A percentile compares a stretch with the other conserved stretches of the same genome.
These are phyloP conservation scores for Melanophora roralis DNA, from an alignment of 2,888 invertebrate genomes.

Conservation along the genomic window DNA sequence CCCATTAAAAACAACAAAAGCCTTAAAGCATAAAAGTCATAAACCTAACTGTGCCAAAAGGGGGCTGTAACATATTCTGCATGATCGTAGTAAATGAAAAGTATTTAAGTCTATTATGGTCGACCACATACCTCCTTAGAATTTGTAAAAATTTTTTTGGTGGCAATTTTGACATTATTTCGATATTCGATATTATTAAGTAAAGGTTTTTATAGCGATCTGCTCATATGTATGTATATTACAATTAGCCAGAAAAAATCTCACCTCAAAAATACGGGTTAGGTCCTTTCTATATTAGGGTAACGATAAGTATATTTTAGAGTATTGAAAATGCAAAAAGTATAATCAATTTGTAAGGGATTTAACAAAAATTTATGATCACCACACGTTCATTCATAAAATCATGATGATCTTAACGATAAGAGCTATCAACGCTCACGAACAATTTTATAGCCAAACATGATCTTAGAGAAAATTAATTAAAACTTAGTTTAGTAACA, in stretches of 20 bases:
- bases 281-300: too few species aligned
- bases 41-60: neutral
- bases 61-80: conserved; percentile 3
- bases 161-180: too few species aligned
- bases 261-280: too few species aligned
- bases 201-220: too few species aligned
- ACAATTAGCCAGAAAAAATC: too few species aligned
- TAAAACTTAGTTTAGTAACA: conserved; percentile 17
- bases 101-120: too few species aligned
- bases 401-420: conserved; percentile 27
- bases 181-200: too few species aligned
- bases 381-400: neutral
- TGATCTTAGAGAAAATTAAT: conserved; percentile 29
- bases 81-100: too few species aligned
- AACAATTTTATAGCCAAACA: neutral
- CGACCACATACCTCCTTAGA: too few species aligned
- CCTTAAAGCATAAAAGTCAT: neutral
- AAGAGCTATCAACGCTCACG: neutral
- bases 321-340: neutral
- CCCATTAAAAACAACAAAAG: neutral
- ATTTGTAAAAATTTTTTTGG: too few species aligned
- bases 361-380: conserved; percentile 16
- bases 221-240: too few species aligned
- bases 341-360: neutral
- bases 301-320: too few species aligned